A percentile compares a stretch with the other conserved stretches of the same genome.
These are phyloP conservation scores for Hedya salicella DNA, from an alignment of 2,888 invertebrate species.

Conservation along the genomic window DNA sequence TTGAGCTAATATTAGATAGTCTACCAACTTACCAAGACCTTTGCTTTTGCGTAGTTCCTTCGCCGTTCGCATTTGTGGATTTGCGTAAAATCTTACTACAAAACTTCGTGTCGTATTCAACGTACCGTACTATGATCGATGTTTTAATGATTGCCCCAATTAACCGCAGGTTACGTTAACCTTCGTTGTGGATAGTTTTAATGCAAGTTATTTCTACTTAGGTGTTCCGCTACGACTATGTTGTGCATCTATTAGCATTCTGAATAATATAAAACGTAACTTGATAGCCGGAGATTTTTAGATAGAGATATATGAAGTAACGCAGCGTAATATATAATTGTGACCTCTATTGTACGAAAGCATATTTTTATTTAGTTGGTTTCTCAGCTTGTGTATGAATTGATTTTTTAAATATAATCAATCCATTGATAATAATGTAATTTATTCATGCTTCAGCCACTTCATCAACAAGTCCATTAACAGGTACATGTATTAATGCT, in stretches of 20 bases:
- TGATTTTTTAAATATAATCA: conserved; percentile 2
- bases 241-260: conserved; percentile 33
- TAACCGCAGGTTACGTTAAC: conserved; percentile 56
- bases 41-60: conserved; percentile 1
- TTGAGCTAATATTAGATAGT: conserved; percentile 28
- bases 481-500: conserved; percentile 1
- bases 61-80: not conserved
- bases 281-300: conserved; percentile 10
- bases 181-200: conserved; percentile 47
- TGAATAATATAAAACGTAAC: conserved; percentile 26
- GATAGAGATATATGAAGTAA: conserved; percentile 30
- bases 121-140: conserved; percentile 54
- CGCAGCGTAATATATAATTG: conserved; percentile 16
- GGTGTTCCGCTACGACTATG: conserved; percentile 14
- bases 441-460: not conserved
- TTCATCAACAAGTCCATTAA: not conserved
- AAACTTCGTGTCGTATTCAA: conserved; percentile 22
- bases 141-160: conserved; percentile 59
- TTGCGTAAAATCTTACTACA: conserved; percentile 1
- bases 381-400: not conserved
- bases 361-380: not conserved
- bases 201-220: conserved; percentile 47
- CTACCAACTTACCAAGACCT: not conserved
- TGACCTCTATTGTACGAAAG: conserved; percentile 21
- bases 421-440: conserved; percentile 1